Base-by-base conservation (phyloP, 2,113 vertebrate species). In the Saguinus midas region DNA sequence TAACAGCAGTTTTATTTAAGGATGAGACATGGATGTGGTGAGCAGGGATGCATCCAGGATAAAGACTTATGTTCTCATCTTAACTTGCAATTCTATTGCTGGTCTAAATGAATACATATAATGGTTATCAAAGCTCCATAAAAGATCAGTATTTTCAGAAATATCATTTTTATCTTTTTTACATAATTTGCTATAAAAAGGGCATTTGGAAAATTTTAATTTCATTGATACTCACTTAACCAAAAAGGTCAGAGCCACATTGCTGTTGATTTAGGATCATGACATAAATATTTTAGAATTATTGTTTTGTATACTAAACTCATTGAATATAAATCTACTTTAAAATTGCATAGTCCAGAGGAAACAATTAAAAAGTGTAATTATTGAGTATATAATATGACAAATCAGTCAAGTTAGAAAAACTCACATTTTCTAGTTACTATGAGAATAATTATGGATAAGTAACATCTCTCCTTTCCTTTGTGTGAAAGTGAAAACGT, bases 201-300 rank as follows among this genome's bases (percentile, higher is more conserved):
- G 10, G 10, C 40, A 79, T 80, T 97, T 88, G 45, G 50, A 95
- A 84, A 94, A 89, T 75, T 37, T 79, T 73, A 80, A 92, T 75
- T 91, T 94, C 32, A 13, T 64, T 84, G 29, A 55, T 73, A 91
- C 23, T 88, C 21, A 72, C 32, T 88, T 88, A 88, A 52, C 2
- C 64, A 76, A 78, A 91, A 83, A 61, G 13, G 16, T 83, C 25
- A 94, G 3, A 70, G 35, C 21, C 35, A 90, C 43, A 66, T 4
- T 84, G 79, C 72, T 40, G 37, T 80, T 80, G 83, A 66, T 40
- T 66, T 75, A 35, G 4, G 23, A 16, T 76, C 10, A 35, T 83
- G 43, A 48, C 37, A 29, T 68, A 90, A 70, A 52, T 86, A 76
- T 57, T 87, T 86, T 72, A 93, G 21, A 83, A 87, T 87, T 50